Base-by-base conservation (phyloP, 2,888 invertebrate species). In the Phengaris alcon region DNA sequence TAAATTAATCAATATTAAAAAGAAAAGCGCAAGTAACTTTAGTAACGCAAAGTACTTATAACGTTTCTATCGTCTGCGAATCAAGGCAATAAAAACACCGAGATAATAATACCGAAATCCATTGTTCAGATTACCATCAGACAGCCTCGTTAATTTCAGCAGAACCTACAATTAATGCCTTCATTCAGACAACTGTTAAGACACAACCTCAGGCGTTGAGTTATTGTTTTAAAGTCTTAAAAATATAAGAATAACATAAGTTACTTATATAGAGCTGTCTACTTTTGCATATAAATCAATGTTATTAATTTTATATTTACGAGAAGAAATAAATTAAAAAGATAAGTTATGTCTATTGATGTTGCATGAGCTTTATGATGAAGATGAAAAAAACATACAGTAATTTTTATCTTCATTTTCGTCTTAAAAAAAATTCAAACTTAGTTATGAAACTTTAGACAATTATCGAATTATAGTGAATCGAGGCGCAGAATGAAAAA, bases 171-270 rank as follows among this genome's bases (percentile, higher is more conserved):
- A 59, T 59, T 59, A 59, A 59, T 10, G 9, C 10, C 59, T 59
- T 8, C 48, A 35, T 35, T 35, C 59, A 59, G 59, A 10, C 59
- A 59, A 59, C 59, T 15, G 57, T 15, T 59, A 22, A 59, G 10
- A 2, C 59, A 8, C 22, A 59, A 59, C 59, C 59, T 59, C 59
- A 3, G 59, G 59, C 59, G 59, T 22, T 59, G 15, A 9, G 22
- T 22, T 22, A 59, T 15, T 22, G 22, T 22, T 59, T 59, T 35
- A 35, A 22, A 22, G 59, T 15, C n/a, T 59, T 15, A 59, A 59
- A 59, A 15, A 59, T 15, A 22, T 48, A 59, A 59, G 59, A 59
- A 22, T 59, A 59, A 59, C 15, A 59, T 59, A 59, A 59, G 22
- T 22, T 10, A 10, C 9, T 59, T 59, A 59, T 9, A 48, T 59